Evolutionary conservation across 2,797 vertebrate species (phyloP).

Genomic region (Crenichthys baileyi): DNA sequence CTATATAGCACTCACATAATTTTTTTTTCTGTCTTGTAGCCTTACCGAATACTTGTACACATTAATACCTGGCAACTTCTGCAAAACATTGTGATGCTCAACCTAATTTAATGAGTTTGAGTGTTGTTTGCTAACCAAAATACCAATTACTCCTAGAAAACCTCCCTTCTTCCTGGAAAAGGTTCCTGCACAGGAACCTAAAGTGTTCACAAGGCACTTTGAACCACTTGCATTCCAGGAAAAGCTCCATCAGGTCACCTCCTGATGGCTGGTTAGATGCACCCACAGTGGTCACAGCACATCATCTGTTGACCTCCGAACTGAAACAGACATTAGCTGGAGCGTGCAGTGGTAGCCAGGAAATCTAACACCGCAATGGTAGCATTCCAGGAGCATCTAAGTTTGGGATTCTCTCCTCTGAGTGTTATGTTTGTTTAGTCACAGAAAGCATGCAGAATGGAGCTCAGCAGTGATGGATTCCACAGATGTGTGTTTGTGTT

Average conservation of each 20-base stretch:
- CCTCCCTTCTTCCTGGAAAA: neutral
- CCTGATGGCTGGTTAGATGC: slow-evolving; percentile 15
- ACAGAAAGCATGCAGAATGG: slow-evolving; percentile 43
- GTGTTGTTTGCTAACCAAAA: neutral
- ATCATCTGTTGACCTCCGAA: slow-evolving; percentile 65
- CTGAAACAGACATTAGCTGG: slow-evolving; percentile 47
- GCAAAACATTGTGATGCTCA: too few relatives aligned
- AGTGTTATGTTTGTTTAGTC: slow-evolving; percentile 59
- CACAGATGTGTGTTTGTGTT: slow-evolving; percentile 54
- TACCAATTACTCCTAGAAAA: neutral
- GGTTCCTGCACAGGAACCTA: neutral
- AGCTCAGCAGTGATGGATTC: slow-evolving; percentile 60
- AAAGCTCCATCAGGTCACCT: slow-evolving; percentile 6
- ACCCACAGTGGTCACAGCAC: slow-evolving; percentile 39
- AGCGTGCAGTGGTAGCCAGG: slow-evolving; percentile 56
- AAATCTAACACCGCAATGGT: slow-evolving; percentile 74
- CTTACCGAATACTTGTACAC: too few relatives aligned
- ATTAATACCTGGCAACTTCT: too few relatives aligned
- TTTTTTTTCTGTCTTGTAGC: too few relatives aligned
- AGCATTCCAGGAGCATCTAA: slow-evolving; percentile 71
- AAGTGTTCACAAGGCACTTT: slow-evolving; percentile 19
- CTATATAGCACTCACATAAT: too few relatives aligned
- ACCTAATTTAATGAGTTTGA: too few relatives aligned
- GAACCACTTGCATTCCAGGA: slow-evolving; percentile 8
- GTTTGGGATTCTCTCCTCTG: slow-evolving; percentile 49